Evolutionary conservation across 2,888 invertebrate species (phyloP).

Genomic region (Tenodera sinensis): DNA sequence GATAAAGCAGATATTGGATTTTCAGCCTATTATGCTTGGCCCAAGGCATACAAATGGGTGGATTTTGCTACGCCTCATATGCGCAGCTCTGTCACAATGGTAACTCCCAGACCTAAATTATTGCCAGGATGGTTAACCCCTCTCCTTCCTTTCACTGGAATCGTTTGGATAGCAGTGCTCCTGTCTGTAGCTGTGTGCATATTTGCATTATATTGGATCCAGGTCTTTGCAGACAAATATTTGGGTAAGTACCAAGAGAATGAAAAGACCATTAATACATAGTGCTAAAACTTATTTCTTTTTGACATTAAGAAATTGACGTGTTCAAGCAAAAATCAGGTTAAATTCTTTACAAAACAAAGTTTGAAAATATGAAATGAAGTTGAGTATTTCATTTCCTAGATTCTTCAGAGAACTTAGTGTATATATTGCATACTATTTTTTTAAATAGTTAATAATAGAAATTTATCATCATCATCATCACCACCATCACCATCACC

Average conservation of each 20-base stretch:
- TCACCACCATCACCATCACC: no score
- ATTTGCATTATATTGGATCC: not conserved
- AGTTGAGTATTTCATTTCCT: no score
- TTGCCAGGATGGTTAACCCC: not conserved
- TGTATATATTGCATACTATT: no score
- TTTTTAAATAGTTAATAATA: no score
- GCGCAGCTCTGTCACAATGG: constrained; percentile 7
- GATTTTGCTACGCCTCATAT: not conserved
- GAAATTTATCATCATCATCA: no score
- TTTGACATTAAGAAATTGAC: no score
- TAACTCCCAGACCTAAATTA: not conserved
- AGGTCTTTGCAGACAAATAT: not conserved
- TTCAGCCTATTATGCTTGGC: constrained; percentile 3
- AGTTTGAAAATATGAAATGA: no score
- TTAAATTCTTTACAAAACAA: no score
- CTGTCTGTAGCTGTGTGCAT: not conserved
- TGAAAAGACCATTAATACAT: not conserved
- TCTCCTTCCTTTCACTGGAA: not conserved
- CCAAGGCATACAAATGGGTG: not conserved
- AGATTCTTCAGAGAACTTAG: no score
- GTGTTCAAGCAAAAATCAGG: no score
- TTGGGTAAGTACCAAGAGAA: not conserved
- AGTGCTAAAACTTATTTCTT: no score
- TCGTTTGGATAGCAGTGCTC: not conserved
- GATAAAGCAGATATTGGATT: not conserved